phyloP scores from a whole-genome alignment of 2,888 invertebrate genomes.

The Rhagium mordax region DNA sequence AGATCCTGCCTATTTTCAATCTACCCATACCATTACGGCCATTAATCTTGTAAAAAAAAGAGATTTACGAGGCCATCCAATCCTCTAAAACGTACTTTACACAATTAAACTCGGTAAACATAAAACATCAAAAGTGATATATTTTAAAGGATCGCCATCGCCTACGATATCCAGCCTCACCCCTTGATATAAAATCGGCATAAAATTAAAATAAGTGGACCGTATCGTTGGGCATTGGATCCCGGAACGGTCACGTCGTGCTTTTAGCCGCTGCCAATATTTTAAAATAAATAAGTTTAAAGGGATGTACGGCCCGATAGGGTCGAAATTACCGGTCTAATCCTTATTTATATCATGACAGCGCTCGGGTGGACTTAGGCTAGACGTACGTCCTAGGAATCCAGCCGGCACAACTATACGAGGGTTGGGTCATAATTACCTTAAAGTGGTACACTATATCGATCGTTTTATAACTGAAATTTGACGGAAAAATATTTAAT shows the following conservation, averaged over 20 bases:
- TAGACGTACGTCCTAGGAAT: slow-evolving; percentile 11
- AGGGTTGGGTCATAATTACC: not conserved
- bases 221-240: slow-evolving; percentile 64
- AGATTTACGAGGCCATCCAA: slow-evolving; percentile 27
- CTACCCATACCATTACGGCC: not conserved
- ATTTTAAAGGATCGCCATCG: slow-evolving; percentile 45
- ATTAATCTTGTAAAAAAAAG: slow-evolving; percentile 24
- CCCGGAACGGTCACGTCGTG: slow-evolving; percentile 57
- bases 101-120: slow-evolving; percentile 45
- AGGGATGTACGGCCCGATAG: slow-evolving; percentile 69
- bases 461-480: too few relatives aligned
- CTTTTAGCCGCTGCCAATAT: slow-evolving; percentile 68
- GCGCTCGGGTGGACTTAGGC: slow-evolving; percentile 18
- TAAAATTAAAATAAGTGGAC: slow-evolving; percentile 72
- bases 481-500: too few relatives aligned
- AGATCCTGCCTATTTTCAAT: not conserved
- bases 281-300: slow-evolving; percentile 72
- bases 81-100: slow-evolving; percentile 43
- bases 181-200: slow-evolving; percentile 65
- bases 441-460: too few relatives aligned
- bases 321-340: slow-evolving; percentile 69
- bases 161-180: slow-evolving; percentile 55
- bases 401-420: not conserved
- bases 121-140: slow-evolving; percentile 42
- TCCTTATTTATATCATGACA: slow-evolving; percentile 68